These are phyloP conservation scores for Esox masquinongy DNA, from an alignment of 2,797 vertebrate genomes.

Conservation along the genomic window DNA sequence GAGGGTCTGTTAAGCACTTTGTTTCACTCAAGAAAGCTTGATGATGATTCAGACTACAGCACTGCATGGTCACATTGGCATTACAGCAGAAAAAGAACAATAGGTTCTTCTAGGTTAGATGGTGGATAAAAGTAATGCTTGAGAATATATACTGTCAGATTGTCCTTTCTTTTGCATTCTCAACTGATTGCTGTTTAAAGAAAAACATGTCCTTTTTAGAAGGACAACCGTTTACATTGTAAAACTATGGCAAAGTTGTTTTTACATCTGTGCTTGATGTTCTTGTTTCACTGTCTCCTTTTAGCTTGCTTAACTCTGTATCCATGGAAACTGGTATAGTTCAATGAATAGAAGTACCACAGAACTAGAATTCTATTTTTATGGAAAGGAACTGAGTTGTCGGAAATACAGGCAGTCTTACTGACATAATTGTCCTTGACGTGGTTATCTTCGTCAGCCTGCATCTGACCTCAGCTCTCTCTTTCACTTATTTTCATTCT, in stretches of 20 bases:
- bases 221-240: slow-evolving; percentile 1
- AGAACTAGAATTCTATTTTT: background rate
- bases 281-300: slow-evolving; percentile 41
- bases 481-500: background rate
- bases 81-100: background rate
- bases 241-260: background rate
- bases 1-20: background rate
- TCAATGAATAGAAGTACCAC: background rate
- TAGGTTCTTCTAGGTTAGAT: slow-evolving; percentile 9
- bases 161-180: background rate
- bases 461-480: background rate
- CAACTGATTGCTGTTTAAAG: background rate
- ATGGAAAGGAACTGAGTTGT: background rate
- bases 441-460: background rate
- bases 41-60: background rate
- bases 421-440: background rate
- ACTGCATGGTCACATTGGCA: background rate
- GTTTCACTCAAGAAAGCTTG: background rate
- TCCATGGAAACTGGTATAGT: slow-evolving; percentile 65
- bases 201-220: background rate
- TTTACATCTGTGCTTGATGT: slow-evolving; percentile 56
- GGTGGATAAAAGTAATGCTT: slow-evolving; percentile 13
- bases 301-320: slow-evolving; percentile 41
- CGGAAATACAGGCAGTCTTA: background rate
- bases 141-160: slow-evolving; percentile 28